phyloP scores from a whole-genome alignment of 2,797 vertebrate genomes.

The Rhinatrema bivittatum region DNA sequence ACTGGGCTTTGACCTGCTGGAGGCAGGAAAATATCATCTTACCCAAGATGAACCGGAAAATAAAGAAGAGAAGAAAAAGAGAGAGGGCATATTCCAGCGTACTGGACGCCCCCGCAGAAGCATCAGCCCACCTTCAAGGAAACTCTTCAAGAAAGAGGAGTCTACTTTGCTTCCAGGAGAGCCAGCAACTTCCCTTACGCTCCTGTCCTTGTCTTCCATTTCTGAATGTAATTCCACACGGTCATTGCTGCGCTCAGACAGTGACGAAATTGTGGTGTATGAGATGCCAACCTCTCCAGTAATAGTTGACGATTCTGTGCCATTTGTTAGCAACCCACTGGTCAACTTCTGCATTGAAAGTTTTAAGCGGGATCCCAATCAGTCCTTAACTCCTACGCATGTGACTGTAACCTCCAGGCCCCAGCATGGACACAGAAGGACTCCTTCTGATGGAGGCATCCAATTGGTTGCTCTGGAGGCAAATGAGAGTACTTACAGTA shows the following conservation, averaged over 20 bases:
- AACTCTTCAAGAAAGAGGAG: conserved; percentile 79
- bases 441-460: conserved; percentile 90
- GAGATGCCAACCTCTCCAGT: conserved; percentile 63
- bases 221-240: conserved; percentile 93
- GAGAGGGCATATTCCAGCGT: conserved; percentile 86
- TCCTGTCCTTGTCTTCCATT: conserved; percentile 85
- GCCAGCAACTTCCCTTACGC: conserved; percentile 71
- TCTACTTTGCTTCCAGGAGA: conserved; percentile 50
- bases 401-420: conserved; percentile 65
- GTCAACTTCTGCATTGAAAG: conserved; percentile 89
- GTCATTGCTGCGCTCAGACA: conserved; percentile 83
- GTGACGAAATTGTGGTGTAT: conserved; percentile 79
- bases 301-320: conserved; percentile 47
- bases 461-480: conserved; percentile 55
- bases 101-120: conserved; percentile 69
- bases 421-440: conserved; percentile 69
- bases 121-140: conserved; percentile 80
- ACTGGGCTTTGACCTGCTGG: conserved; percentile 77
- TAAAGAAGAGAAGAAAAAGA: conserved; percentile 78
- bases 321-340: conserved; percentile 70
- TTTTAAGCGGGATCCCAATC: conserved; percentile 87
- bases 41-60: conserved; percentile 57
- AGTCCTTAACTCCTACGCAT: conserved; percentile 92
- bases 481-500: conserved; percentile 58
- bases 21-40: conserved; percentile 60